Evolutionary conservation across 1,140 invertebrate species (phyloP).

Genomic region (Agraylea sexmaculata): DNA sequence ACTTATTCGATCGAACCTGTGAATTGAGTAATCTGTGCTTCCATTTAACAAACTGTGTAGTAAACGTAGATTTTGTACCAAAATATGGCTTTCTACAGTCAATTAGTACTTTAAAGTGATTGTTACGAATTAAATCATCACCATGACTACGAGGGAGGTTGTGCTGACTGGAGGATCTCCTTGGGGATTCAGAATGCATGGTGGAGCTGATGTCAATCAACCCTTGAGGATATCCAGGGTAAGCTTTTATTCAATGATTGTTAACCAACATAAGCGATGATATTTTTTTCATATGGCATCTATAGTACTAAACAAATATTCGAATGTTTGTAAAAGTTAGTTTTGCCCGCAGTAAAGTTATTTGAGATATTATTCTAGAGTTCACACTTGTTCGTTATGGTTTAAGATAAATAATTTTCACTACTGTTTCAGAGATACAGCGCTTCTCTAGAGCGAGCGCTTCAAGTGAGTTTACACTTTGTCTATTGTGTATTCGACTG

Average conservation of each 20-base stretch:
- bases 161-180: conserved; percentile 69
- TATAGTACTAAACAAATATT: too few species aligned
- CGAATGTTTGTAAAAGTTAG: too few species aligned
- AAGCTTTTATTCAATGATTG: conserved; percentile 31
- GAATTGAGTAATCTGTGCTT: too few species aligned
- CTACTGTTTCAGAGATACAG: conserved; percentile 22
- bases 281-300: too few species aligned
- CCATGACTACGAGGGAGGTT: conserved; percentile 57
- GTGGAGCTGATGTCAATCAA: conserved; percentile 59
- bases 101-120: not conserved
- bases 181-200: conserved; percentile 84
- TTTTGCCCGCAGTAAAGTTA: too few species aligned
- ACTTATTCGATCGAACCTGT: too few species aligned
- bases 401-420: too few species aligned
- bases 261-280: not conserved
- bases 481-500: too few species aligned
- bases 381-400: too few species aligned
- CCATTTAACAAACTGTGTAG: too few species aligned
- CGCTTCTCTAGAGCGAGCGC: conserved; percentile 15
- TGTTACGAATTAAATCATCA: not conserved
- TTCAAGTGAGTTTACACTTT: conserved; percentile 17
- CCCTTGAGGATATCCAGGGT: conserved; percentile 69
- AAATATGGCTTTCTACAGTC: not conserved
- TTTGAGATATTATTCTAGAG: too few species aligned
- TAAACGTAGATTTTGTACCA: too few species aligned